Evolutionary conservation across 2,888 invertebrate species (phyloP).

Genomic region (Conomelus anceps): DNA sequence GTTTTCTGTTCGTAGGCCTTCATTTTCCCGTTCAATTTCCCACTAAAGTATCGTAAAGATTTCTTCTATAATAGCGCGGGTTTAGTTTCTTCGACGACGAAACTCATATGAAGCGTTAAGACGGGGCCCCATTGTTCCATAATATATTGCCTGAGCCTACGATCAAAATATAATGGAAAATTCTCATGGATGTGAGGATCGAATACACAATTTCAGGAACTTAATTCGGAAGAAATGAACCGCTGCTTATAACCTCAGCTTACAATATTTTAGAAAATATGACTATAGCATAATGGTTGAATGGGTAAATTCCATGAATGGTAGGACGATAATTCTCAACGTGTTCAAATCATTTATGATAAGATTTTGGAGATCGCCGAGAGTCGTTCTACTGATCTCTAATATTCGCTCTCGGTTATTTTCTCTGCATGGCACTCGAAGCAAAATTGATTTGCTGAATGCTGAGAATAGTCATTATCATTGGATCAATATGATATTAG

Average conservation of each 20-base stretch:
- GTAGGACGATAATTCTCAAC: no score
- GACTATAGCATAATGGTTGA: no score
- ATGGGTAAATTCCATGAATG: no score
- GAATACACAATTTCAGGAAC: no score
- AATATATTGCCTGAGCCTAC: not conserved
- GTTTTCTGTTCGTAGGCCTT: not conserved
- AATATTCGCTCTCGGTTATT: constrained; percentile 31
- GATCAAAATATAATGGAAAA: not conserved
- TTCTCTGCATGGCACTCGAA: constrained; percentile 30
- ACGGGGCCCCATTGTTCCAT: not conserved
- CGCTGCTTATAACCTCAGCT: no score
- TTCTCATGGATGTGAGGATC: no score
- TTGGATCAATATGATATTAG: no score
- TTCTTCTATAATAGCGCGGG: not conserved
- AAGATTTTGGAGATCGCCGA: no score
- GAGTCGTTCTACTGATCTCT: no score
- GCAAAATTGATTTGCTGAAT: constrained; percentile 27
- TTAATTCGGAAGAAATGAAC: no score
- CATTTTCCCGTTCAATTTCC: not conserved
- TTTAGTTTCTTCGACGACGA: not conserved
- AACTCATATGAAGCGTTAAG: not conserved
- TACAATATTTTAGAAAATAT: no score
- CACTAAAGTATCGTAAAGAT: not conserved
- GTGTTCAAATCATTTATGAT: no score
- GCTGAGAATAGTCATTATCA: constrained; percentile 32